Conservation (phyloP, 1,140 invertebrate genomes). For the Steinernema khuongi region DNA sequence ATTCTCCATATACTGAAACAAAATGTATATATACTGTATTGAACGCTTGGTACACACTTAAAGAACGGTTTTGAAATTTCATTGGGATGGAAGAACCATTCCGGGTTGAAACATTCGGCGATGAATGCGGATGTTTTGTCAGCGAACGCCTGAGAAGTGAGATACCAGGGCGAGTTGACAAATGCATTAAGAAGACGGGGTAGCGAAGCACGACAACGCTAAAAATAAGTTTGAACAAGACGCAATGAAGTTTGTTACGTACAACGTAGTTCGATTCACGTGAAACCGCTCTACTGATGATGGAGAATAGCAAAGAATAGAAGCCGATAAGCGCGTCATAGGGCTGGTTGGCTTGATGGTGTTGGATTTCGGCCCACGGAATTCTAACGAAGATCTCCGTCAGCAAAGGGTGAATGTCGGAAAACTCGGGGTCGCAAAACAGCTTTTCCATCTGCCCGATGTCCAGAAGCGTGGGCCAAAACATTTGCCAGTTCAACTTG, state of each 20-base stretch:
- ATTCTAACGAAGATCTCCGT: constrained; percentile 2
- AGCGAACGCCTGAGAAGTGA: background rate
- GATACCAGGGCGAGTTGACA: background rate
- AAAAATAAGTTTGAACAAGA: background rate
- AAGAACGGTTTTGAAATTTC: constrained; percentile 3
- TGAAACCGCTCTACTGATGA: background rate
- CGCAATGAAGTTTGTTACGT: background rate
- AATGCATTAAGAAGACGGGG: background rate
- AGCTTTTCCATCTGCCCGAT: background rate
- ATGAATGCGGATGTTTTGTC: background rate
- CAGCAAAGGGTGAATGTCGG: background rate
- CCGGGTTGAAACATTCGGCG: background rate
- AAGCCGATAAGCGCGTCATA: background rate
- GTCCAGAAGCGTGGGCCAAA: background rate
- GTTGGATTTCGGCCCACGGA: background rate
- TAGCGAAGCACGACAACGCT: constrained; percentile 1
- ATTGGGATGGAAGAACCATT: background rate
- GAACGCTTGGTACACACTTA: background rate
- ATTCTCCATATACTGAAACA: background rate
- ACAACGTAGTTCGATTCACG: background rate
- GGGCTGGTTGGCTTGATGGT: background rate
- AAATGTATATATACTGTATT: background rate
- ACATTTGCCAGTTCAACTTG: background rate
- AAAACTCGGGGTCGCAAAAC: background rate
- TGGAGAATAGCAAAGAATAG: background rate